Evolutionary conservation across 2,888 invertebrate genomes (phyloP).

Genomic region (Eledona agricola): DNA sequence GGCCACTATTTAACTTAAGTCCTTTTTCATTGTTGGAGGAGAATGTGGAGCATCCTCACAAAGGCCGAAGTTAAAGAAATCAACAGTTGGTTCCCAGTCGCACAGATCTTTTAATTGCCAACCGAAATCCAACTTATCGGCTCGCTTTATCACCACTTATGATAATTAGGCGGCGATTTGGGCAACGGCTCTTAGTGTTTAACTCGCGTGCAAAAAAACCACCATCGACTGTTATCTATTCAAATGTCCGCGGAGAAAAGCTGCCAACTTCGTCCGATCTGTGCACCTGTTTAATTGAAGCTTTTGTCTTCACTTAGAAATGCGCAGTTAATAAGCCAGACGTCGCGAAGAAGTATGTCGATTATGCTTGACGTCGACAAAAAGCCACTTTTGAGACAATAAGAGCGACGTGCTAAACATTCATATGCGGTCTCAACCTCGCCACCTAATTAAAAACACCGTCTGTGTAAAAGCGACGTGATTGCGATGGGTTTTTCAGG

Average conservation of each 20-base stretch:
- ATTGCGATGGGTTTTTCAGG: constrained; percentile 43
- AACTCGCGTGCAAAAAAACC: constrained; percentile 12
- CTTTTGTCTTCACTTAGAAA: constrained; percentile 36
- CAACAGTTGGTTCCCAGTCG: constrained; percentile 21
- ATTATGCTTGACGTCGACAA: constrained; percentile 43
- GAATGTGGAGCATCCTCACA: constrained; percentile 9
- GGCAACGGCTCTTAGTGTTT: constrained; percentile 13
- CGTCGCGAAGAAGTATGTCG: constrained; percentile 48
- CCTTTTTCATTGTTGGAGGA: constrained; percentile 12
- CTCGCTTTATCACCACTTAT: constrained; percentile 25
- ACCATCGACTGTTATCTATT: constrained; percentile 30
- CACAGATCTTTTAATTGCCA: constrained; percentile 15
- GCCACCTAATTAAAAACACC: constrained; percentile 54
- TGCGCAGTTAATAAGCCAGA: constrained; percentile 51
- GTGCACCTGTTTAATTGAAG: constrained; percentile 29
- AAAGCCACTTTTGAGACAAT: constrained; percentile 48
- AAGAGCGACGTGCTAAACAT: constrained; percentile 54
- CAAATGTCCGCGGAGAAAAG: constrained; percentile 11
- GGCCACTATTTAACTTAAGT: constrained; percentile 18
- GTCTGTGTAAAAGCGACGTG: constrained; percentile 47
- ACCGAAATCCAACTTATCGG: constrained; percentile 14
- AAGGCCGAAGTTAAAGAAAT: constrained; percentile 22
- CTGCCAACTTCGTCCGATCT: constrained; percentile 12
- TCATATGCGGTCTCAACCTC: constrained; percentile 49
- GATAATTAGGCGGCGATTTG: constrained; percentile 24